Evolutionary conservation across 2,113 vertebrate species (phyloP).

Genomic region (Tauraco erythrolophus): DNA sequence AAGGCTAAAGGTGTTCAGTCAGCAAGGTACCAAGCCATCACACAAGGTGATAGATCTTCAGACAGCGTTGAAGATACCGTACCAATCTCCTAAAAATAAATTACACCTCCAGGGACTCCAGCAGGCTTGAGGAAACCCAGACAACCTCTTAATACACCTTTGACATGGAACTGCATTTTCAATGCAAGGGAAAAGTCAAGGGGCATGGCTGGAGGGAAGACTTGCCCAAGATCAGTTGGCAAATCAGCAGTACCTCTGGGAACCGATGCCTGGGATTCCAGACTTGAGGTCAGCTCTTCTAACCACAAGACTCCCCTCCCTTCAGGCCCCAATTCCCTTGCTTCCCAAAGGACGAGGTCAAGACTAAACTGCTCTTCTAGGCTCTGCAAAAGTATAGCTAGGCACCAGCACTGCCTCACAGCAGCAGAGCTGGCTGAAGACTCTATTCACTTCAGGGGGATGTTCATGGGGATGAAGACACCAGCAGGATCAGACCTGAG

Average conservation of each 20-base stretch:
- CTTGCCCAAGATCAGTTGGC: background rate
- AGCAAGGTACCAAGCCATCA: background rate
- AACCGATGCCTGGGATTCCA: background rate
- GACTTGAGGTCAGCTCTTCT: background rate
- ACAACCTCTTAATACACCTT: background rate
- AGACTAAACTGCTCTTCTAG: background rate
- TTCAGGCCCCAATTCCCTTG: background rate
- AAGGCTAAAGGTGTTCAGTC: background rate
- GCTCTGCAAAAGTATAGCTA: background rate
- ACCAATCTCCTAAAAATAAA: background rate
- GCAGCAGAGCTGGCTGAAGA: background rate
- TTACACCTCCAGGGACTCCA: background rate
- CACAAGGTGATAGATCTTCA: rapidly evolving
- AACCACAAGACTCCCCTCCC: background rate
- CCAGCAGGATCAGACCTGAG: background rate
- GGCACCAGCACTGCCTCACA: background rate
- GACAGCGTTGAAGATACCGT: background rate
- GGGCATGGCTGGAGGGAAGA: background rate
- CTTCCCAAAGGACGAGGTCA: background rate
- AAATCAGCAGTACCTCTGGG: background rate
- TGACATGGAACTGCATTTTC: background rate
- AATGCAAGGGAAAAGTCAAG: background rate
- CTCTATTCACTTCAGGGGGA: background rate
- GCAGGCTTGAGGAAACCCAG: background rate
- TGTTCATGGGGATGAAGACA: background rate